Conservation (phyloP, 2,888 invertebrate genomes). For the Sphecodes monilicornis region DNA sequence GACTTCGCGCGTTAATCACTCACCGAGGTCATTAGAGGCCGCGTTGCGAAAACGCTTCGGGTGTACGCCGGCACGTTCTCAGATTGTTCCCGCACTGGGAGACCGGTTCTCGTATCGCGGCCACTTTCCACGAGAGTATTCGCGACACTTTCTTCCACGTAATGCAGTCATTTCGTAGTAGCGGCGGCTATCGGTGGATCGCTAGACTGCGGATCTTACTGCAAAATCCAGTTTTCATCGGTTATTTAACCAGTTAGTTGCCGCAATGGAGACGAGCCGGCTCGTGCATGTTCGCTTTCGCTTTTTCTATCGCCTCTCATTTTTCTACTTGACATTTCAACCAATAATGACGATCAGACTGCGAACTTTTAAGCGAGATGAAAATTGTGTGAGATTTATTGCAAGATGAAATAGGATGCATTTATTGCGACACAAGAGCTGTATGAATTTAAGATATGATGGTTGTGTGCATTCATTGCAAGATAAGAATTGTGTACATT, state of each 20-base stretch:
- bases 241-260: neutral
- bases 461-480: too few species aligned
- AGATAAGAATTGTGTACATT: too few species aligned
- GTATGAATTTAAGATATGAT: neutral
- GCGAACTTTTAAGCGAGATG: neutral
- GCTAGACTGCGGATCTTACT: neutral
- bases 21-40: constrained; percentile 41
- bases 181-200: neutral
- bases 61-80: neutral
- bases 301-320: neutral
- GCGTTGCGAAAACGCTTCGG: neutral
- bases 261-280: neutral
- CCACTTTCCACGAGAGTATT: constrained; percentile 31
- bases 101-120: constrained; percentile 19
- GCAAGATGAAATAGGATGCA: too few species aligned
- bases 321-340: neutral
- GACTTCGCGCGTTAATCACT: constrained; percentile 20
- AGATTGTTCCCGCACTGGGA: neutral
- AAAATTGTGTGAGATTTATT: neutral
- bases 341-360: neutral
- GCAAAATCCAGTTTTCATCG: neutral
- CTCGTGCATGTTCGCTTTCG: neutral
- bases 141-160: constrained; percentile 15
- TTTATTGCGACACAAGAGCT: neutral
- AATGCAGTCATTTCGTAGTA: neutral